Evolutionary conservation across 1,140 invertebrate species (phyloP).

Genomic region (Cyclina sinensis): DNA sequence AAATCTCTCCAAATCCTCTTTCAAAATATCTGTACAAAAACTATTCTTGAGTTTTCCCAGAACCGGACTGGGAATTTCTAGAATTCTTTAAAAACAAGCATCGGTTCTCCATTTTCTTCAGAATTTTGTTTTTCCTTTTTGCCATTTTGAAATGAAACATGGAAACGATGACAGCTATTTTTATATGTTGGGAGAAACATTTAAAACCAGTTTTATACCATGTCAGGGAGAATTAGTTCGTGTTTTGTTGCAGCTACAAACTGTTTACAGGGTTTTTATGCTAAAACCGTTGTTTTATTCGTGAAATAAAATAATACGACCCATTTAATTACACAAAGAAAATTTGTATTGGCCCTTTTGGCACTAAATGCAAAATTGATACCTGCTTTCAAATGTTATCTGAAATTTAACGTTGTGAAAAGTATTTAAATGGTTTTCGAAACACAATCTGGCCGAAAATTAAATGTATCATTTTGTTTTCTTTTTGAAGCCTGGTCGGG

Average conservation of each 20-base stretch:
- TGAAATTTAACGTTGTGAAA: constrained; percentile 50
- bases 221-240: constrained; percentile 28
- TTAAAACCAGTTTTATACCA: constrained; percentile 63
- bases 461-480: constrained; percentile 62
- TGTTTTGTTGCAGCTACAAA: constrained; percentile 57
- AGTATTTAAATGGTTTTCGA: constrained; percentile 60
- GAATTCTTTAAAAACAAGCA: constrained; percentile 21
- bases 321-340: constrained; percentile 68
- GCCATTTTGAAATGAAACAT: constrained; percentile 63
- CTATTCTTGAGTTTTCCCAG: constrained; percentile 13
- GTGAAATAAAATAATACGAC: constrained; percentile 70
- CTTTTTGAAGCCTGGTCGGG: constrained; percentile 30
- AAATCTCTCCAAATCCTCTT: constrained; percentile 24
- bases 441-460: constrained; percentile 36
- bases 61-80: constrained; percentile 41
- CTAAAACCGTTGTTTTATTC: constrained; percentile 70
- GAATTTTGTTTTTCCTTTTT: constrained; percentile 59
- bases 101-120: background rate
- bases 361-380: constrained; percentile 62
- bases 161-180: constrained; percentile 43
- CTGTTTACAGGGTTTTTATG: constrained; percentile 69
- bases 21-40: background rate
- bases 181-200: constrained; percentile 51
- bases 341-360: constrained; percentile 62
- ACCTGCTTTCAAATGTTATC: constrained; percentile 63